A percentile compares a stretch with the other conserved stretches of the same genome.
These are phyloP conservation scores for Chironomus riparius DNA, from an alignment of 2,888 invertebrate genomes.

Conservation along the genomic window DNA sequence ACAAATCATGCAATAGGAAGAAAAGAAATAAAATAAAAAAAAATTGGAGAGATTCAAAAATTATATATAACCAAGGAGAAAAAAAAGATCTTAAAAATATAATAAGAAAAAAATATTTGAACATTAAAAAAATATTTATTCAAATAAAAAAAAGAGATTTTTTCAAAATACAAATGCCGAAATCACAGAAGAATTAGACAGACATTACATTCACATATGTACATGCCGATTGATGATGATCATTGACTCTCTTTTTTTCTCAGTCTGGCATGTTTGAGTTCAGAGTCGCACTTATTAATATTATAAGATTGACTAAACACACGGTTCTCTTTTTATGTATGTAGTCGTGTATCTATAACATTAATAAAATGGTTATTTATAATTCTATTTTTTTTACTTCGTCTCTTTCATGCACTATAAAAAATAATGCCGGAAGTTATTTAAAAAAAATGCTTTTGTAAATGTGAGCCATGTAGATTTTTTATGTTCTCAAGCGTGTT, in stretches of 20 bases:
- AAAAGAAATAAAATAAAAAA: too few species aligned
- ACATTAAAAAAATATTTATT: conserved; percentile 18
- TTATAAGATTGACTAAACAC: not conserved
- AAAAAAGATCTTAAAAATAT: conserved; percentile 9
- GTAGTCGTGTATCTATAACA: conserved; percentile 21
- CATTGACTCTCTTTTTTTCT: conserved; percentile 23
- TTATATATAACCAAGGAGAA: not conserved
- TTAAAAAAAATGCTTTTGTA: conserved; percentile 23
- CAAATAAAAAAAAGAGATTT: conserved; percentile 1
- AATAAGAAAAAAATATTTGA: conserved; percentile 13
- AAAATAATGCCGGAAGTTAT: conserved; percentile 28
- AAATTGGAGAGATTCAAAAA: not conserved
- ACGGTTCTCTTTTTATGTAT: not conserved
- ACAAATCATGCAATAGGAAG: too few species aligned
- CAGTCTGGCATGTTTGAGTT: conserved; percentile 15
- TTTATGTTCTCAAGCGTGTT: conserved; percentile 4
- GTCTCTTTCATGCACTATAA: conserved; percentile 25
- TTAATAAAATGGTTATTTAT: conserved; percentile 25
- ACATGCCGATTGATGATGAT: conserved; percentile 23
- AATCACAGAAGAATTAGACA: conserved; percentile 23
- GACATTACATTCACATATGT: conserved; percentile 12
- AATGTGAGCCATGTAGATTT: conserved; percentile 8
- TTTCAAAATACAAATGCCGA: conserved; percentile 12
- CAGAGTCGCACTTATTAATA: conserved; percentile 18
- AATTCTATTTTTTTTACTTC: conserved; percentile 22